A percentile compares a stretch with the other conserved stretches of the same genome.
phyloP scores from a whole-genome alignment of 2,888 invertebrate species.

The Ctena decussata region DNA sequence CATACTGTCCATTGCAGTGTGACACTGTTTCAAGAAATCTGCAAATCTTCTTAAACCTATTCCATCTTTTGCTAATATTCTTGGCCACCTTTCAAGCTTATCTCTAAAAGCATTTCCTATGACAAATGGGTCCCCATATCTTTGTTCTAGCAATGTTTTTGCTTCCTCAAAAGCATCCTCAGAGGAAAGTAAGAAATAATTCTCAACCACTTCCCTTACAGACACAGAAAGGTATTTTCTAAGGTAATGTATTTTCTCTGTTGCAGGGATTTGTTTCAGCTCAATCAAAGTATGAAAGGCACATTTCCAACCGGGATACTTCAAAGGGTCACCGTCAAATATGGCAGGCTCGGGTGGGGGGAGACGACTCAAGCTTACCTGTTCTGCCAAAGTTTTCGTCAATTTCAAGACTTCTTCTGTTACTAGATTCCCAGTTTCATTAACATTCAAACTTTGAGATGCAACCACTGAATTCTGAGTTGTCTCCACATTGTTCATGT shows the following conservation, averaged over 20 bases:
- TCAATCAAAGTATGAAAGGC: slow-evolving; percentile 50
- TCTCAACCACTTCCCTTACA: slow-evolving; percentile 32
- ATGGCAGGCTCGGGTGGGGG: slow-evolving; percentile 46
- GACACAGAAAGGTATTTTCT: slow-evolving; percentile 27
- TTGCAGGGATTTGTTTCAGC: slow-evolving; percentile 25
- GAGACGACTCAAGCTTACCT: slow-evolving; percentile 24
- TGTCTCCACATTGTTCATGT: not conserved
- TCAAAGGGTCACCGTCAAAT: slow-evolving; percentile 54
- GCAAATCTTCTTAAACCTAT: slow-evolving; percentile 33
- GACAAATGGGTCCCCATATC: slow-evolving; percentile 59
- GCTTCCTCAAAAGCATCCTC: slow-evolving; percentile 52
- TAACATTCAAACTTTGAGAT: not conserved
- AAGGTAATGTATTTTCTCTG: slow-evolving; percentile 53
- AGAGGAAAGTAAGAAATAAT: slow-evolving; percentile 32
- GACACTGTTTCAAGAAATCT: slow-evolving; percentile 55
- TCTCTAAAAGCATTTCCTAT: slow-evolving; percentile 57
- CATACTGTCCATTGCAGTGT: slow-evolving; percentile 41
- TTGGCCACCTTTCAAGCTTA: slow-evolving; percentile 61
- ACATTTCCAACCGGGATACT: slow-evolving; percentile 42
- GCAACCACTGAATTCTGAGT: not conserved
- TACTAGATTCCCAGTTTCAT: not conserved
- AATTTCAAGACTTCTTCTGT: not conserved
- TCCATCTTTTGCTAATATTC: slow-evolving; percentile 34
- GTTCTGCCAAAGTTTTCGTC: not conserved
- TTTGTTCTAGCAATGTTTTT: slow-evolving; percentile 40